These are phyloP conservation scores for Chloroceryle amazona DNA, from an alignment of 2,797 vertebrate genomes.

Conservation along the genomic window DNA sequence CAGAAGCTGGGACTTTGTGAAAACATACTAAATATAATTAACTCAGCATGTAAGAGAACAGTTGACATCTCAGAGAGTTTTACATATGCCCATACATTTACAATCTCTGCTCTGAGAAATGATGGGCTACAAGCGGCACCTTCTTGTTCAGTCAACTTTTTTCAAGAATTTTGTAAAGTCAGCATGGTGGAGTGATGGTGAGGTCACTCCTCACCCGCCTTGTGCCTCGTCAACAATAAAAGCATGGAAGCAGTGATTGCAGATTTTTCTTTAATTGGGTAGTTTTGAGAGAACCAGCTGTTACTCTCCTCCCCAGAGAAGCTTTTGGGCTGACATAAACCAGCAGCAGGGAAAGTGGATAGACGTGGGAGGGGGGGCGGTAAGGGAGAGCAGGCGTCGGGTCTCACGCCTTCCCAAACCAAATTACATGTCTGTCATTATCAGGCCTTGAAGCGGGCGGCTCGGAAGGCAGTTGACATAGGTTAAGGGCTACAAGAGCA, in stretches of 20 bases:
- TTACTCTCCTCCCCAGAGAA: neutral
- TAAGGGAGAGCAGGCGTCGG: neutral
- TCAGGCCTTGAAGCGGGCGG: neutral
- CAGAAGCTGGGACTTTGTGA: neutral
- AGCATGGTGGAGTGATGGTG: neutral
- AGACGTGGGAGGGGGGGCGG: neutral
- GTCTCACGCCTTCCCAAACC: neutral
- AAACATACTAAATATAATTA: neutral
- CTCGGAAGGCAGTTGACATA: conserved; percentile 4
- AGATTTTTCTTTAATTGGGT: neutral
- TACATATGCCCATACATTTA: neutral
- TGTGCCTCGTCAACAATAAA: neutral
- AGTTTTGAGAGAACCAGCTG: conserved; percentile 13
- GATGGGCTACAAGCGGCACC: neutral
- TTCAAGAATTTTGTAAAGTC: neutral
- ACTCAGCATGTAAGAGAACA: neutral
- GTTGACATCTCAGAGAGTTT: neutral
- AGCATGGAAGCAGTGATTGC: neutral
- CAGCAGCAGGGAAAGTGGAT: neutral
- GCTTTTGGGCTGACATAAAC: neutral
- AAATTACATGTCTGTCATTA: rapidly evolving
- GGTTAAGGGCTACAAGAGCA: conserved; percentile 36
- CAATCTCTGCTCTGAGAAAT: neutral
- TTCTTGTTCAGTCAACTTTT: neutral
- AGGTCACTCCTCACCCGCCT: neutral